phyloP scores from a whole-genome alignment of 2,888 invertebrate genomes.

The Odontothrips loti region DNA sequence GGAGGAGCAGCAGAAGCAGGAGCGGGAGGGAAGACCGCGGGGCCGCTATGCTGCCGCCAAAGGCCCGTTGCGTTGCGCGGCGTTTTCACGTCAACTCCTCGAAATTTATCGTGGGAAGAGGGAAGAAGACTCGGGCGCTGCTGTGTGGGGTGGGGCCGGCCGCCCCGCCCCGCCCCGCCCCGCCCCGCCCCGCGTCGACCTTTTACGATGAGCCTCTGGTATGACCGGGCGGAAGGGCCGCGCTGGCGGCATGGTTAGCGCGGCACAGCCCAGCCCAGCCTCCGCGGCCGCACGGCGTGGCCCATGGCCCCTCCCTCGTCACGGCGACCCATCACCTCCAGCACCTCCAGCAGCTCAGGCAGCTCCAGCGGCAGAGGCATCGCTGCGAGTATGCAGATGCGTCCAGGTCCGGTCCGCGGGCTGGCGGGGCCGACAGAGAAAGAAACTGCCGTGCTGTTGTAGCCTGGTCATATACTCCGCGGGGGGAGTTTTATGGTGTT shows the following conservation, averaged over 20 bases:
- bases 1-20: no score
- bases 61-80: no score
- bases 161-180: background rate
- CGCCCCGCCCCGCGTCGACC: background rate
- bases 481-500: background rate
- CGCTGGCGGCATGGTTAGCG: background rate
- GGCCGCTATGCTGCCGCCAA: no score
- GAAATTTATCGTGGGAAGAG: background rate
- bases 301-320: background rate
- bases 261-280: background rate
- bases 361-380: background rate
- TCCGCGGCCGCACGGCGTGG: background rate
- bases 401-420: background rate
- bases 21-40: no score
- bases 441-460: background rate
- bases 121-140: no score
- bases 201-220: no score
- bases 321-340: background rate
- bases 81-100: background rate
- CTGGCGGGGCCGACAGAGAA: background rate
- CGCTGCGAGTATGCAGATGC: conserved; percentile 11
- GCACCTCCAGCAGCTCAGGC: background rate
- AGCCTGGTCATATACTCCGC: background rate
- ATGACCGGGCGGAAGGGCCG: background rate
- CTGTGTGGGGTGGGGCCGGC: background rate